Evolutionary conservation across 2,797 vertebrate species (phyloP), one percentile per base, ranked within the genome.

Genomic region (Amazonetta brasiliensis): DNA sequence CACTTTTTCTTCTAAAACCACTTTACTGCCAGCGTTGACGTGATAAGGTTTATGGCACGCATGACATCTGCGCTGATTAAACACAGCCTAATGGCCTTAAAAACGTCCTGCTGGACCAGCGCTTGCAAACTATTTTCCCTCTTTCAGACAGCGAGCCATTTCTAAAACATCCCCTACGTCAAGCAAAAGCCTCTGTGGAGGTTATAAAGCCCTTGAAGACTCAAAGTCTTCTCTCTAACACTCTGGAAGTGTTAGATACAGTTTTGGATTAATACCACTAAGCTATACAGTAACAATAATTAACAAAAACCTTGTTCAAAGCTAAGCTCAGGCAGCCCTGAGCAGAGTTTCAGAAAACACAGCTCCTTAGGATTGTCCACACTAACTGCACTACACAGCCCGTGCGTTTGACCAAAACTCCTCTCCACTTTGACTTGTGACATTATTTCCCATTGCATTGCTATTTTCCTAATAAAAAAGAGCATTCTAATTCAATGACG

Each of bases 21-120:
- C 54, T 88, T 87, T 22, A 67, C 28, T 83, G 64, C 37, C 64
- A 63, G 64, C n/a, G 35, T n/a, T 85, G 72, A 60, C 56, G 60
- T 2, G 21, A 13, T 63, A 58, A 80, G 44, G 28, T 71, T 94
- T 72, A 87, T 16, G 91, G 72, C 78, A 83, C 48, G 59, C 35
- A 25, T 11, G 75, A 89, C 75, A 80, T 72, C 54, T 89, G 82
- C 48, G 74, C 75, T 37, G 58, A 87, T 82, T 91, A 92, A 95
- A 82, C 37, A 85, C 31, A 78, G 81, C 16, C 25, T 83, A 89
- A 89, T 33, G 60, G 89, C 35, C 23, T 84, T 41, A 72, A 74
- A 62, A 95, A 91, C 3, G 1, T 76, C 58, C 25, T 87, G 60
- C 31, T 75, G 60, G 44, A 85, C 62, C 44, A 62, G 77, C 62